Evolutionary conservation across 2,888 invertebrate species (phyloP).

Genomic region (Malthinus flaveolus): DNA sequence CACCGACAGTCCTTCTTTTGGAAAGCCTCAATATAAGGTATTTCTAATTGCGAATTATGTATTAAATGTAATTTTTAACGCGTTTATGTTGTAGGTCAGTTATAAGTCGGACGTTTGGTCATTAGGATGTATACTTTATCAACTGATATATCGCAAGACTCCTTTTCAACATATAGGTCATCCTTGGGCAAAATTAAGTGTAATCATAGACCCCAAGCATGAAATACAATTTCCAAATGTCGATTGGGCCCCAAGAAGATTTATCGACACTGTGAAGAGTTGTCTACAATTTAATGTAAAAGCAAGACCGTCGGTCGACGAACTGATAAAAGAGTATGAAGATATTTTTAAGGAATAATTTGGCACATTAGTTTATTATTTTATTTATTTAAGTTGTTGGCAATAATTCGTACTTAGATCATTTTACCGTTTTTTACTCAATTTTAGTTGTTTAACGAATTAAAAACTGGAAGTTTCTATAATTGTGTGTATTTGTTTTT

Average conservation of each 20-base stretch:
- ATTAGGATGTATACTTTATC: slow-evolving; percentile 93
- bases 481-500: too few species aligned
- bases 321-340: slow-evolving; percentile 61
- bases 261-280: slow-evolving; percentile 67
- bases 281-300: slow-evolving; percentile 77
- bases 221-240: slow-evolving; percentile 72
- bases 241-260: slow-evolving; percentile 60
- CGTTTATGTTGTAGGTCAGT: slow-evolving; percentile 68
- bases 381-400: not conserved
- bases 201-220: slow-evolving; percentile 75
- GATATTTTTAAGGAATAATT: slow-evolving; percentile 6
- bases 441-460: not conserved
- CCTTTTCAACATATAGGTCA: slow-evolving; percentile 85
- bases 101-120: slow-evolving; percentile 97
- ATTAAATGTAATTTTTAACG: not conserved
- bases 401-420: not conserved
- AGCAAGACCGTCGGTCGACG: slow-evolving; percentile 72
- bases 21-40: slow-evolving; percentile 57
- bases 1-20: slow-evolving; percentile 48
- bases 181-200: slow-evolving; percentile 72
- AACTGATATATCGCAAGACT: slow-evolving; percentile 85
- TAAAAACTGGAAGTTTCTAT: not conserved
- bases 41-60: not conserved
- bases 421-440: not conserved
- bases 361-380: not conserved